phyloP scores from a whole-genome alignment of 2,797 vertebrate genomes.

The Parambassis ranga region DNA sequence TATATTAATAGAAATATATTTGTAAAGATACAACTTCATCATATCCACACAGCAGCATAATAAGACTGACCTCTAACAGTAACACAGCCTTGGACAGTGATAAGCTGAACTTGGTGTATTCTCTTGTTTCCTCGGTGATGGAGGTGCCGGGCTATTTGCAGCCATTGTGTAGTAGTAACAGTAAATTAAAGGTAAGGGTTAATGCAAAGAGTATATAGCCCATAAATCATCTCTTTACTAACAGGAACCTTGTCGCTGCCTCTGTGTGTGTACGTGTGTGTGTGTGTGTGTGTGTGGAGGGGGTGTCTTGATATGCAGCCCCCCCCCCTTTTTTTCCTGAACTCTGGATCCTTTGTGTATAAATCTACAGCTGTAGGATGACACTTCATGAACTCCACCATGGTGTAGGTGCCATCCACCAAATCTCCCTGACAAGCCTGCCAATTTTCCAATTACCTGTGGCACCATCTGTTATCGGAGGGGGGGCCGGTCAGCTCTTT shows the following conservation, averaged over 20 bases:
- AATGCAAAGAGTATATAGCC: constrained; percentile 35
- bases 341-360: constrained; percentile 82
- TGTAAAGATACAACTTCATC: not conserved
- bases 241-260: constrained; percentile 73
- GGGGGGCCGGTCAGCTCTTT: constrained; percentile 87
- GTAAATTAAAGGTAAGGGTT: constrained; percentile 49
- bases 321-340: constrained; percentile 75
- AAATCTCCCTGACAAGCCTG: constrained; percentile 92
- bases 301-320: constrained; percentile 80
- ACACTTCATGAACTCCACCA: constrained; percentile 83
- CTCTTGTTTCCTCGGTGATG: not conserved
- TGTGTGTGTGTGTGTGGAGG: too few relatives aligned
- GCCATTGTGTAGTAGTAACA: constrained; percentile 3
- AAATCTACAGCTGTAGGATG: constrained; percentile 84
- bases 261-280: too few relatives aligned
- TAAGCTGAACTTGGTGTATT: not conserved
- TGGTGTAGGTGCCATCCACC: constrained; percentile 85
- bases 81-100: constrained; percentile 7
- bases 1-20: too few relatives aligned
- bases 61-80: not conserved
- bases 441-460: constrained; percentile 98
- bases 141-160: constrained; percentile 2
- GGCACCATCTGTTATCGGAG: constrained; percentile 89
- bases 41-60: not conserved
- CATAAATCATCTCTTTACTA: constrained; percentile 72